phyloP scores from a whole-genome alignment of 2,797 vertebrate genomes.

The Pyrocephalus nanus region DNA sequence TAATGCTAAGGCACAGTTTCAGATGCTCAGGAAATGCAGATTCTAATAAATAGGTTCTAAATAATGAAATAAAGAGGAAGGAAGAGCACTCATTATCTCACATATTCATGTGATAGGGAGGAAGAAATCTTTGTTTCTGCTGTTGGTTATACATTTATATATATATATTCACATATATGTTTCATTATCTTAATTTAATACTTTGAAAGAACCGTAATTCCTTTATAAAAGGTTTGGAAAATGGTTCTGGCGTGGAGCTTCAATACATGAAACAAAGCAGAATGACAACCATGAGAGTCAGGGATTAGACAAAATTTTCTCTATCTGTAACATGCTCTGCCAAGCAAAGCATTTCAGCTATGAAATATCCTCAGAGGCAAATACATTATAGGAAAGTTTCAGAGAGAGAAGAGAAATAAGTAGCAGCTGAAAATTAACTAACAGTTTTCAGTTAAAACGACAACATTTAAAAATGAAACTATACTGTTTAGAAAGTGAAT shows the following conservation, averaged over 20 bases:
- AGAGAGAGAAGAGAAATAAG: slow-evolving; percentile 3
- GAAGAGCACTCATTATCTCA: background rate
- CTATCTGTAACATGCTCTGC: slow-evolving; percentile 9
- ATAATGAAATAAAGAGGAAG: background rate
- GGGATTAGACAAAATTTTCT: slow-evolving; percentile 19
- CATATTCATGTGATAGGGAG: background rate
- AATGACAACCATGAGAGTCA: slow-evolving; percentile 25
- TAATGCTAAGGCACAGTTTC: background rate
- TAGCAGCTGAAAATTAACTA: background rate
- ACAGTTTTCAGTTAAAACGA: background rate
- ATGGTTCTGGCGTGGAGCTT: background rate
- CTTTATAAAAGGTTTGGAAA: background rate
- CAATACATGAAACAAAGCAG: slow-evolving; percentile 32
- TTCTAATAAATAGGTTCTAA: background rate
- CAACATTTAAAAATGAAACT: background rate
- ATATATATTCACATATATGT: background rate
- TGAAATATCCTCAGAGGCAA: slow-evolving; percentile 26
- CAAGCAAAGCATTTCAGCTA: slow-evolving; percentile 42
- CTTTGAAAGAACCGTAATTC: background rate
- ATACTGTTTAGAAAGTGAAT: background rate
- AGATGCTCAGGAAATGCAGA: background rate
- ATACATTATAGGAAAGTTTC: background rate
- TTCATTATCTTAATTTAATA: background rate
- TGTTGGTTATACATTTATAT: background rate
- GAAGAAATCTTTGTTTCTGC: background rate